Evolutionary conservation across 2,888 invertebrate species (phyloP), one percentile per base, ranked within the genome.

Genomic region (Limnephilus rhombicus): DNA sequence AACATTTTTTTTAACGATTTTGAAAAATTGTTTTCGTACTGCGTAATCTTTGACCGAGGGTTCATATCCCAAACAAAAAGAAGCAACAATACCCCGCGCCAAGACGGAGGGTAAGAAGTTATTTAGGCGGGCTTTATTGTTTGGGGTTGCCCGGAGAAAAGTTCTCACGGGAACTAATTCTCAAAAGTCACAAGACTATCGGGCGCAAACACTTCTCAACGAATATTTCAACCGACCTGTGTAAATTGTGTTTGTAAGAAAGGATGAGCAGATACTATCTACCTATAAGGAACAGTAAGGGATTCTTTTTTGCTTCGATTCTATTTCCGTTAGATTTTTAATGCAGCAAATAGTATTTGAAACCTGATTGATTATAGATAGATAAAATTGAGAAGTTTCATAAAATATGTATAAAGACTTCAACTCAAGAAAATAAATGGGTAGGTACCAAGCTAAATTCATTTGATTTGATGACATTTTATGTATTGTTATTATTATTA

Each of bases 21-120:
- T 1, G 18, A 15, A 88, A 87, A 53, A 34, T 29, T 24, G 7
- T 24, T 86, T 45, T 86, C 45, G 4, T 24, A 88, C 12, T 24
- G 31, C 9, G 68, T 34, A 53, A 88, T 53, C 53, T n/a, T 88
- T 88, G 88, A 88, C 29, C 49, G 88, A 88, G 88, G 49, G 53
- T 34, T 68, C 80, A 34, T 80, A n/a, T 7, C 80, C 80, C 89
- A 34, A 41, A 41, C 41, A 80, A 80, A 89, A 53, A 85, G 89
- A 87, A 83, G 45, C 49, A 90, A 85, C 80, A 85, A 90, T 89
- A 45, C 24, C 81, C 34, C 41, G 68, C 4, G 41, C 41, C 80
- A 93, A 93, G 93, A 93, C 82, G 90, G 92, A 91, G 93, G 93
- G 93, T 92, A 93, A 93, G 93, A 93, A 92, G 85, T 92, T 49